Percentiles rank a stretch among this genome's conserved stretches.
These are phyloP conservation scores for Mesorhabditis sp. DNA, from an alignment of 2,888 invertebrate genomes.

Conservation along the genomic window DNA sequence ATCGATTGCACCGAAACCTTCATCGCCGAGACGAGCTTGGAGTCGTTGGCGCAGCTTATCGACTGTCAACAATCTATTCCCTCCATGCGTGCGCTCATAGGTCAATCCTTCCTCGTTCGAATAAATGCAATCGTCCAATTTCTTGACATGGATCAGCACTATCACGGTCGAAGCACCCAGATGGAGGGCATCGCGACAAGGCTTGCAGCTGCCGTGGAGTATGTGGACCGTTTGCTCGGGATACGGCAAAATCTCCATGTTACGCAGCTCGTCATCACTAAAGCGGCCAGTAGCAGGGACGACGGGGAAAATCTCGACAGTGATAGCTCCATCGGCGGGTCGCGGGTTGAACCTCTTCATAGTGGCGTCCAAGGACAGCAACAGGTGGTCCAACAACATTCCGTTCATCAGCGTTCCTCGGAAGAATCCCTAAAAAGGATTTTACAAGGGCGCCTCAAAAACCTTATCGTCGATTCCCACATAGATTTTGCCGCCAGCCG, in stretches of 20 bases:
- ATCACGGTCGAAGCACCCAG: neutral
- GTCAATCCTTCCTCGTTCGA: neutral
- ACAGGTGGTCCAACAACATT: neutral
- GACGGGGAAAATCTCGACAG: neutral
- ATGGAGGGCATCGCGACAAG: neutral
- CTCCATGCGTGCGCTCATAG: neutral
- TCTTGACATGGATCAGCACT: neutral
- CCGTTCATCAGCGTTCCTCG: neutral
- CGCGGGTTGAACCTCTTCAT: neutral
- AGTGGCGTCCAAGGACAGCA: neutral
- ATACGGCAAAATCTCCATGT: too few species aligned
- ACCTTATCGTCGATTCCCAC: constrained; percentile 28
- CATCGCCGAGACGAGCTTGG: neutral
- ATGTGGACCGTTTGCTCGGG: neutral
- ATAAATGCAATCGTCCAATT: neutral
- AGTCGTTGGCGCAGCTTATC: neutral
- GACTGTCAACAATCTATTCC: neutral
- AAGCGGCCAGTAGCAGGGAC: neutral
- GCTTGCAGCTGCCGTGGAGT: neutral
- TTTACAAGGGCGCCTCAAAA: too few species aligned
- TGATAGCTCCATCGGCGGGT: neutral
- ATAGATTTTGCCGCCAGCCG: constrained; percentile 29
- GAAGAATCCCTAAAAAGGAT: neutral
- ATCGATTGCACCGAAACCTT: constrained; percentile 1
- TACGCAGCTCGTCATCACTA: too few species aligned